Evolutionary conservation across 1,140 invertebrate genomes (phyloP).

Genomic region (Patella vulgata): DNA sequence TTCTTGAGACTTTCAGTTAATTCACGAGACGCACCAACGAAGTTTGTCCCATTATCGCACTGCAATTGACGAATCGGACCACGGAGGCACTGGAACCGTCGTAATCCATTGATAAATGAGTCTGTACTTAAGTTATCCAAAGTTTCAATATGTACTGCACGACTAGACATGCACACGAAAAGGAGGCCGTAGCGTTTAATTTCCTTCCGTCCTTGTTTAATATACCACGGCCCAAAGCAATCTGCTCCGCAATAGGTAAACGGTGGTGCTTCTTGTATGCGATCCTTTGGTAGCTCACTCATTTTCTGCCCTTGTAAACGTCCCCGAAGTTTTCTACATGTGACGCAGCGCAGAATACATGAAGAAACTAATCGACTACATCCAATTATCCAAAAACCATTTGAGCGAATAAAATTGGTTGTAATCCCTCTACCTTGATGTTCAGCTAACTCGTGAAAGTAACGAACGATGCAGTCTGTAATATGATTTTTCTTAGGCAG

Average conservation of each 20-base stretch:
- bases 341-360: constrained; percentile 18
- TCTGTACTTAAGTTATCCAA: constrained; percentile 38
- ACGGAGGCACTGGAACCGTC: constrained; percentile 29
- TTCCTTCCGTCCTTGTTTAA: constrained; percentile 36
- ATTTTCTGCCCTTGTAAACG: constrained; percentile 24
- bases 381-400: too few species aligned
- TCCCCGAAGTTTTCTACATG: constrained; percentile 21
- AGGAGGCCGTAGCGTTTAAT: constrained; percentile 39
- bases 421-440: constrained; percentile 33
- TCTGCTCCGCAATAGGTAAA: constrained; percentile 35
- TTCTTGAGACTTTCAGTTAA: constrained; percentile 8
- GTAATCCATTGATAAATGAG: constrained; percentile 35
- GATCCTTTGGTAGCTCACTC: constrained; percentile 28
- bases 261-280: constrained; percentile 18
- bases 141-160: constrained; percentile 39
- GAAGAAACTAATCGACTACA: constrained; percentile 27
- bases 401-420: constrained; percentile 13
- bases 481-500: constrained; percentile 19
- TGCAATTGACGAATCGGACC: constrained; percentile 26
- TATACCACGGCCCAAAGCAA: constrained; percentile 39
- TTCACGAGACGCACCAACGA: constrained; percentile 26
- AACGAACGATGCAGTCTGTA: constrained; percentile 8
- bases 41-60: constrained; percentile 32
- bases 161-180: constrained; percentile 31
- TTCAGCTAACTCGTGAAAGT: constrained; percentile 18